phyloP scores from a whole-genome alignment of 2,797 vertebrate species.

The Melanogrammus aeglefinus region DNA sequence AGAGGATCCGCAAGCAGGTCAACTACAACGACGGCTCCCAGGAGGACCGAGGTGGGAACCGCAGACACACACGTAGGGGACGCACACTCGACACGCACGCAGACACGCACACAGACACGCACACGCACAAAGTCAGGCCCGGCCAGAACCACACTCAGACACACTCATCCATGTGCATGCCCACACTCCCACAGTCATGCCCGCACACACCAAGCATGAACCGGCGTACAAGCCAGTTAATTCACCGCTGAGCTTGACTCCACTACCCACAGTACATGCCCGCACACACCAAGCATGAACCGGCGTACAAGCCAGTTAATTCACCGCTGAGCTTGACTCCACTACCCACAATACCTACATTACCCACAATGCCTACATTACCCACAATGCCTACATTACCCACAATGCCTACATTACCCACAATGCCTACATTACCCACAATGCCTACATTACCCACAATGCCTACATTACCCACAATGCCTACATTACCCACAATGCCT shows the following conservation, averaged over 20 bases:
- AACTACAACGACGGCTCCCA: conserved; percentile 99
- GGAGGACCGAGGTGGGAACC: conserved; percentile 87
- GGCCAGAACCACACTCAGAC: too few species aligned
- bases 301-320: background rate
- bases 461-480: too few species aligned
- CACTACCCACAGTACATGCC: conserved; percentile 7
- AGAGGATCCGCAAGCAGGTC: conserved; percentile 97
- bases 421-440: too few species aligned
- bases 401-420: too few species aligned
- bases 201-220: background rate
- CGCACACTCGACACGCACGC: too few species aligned
- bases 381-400: too few species aligned
- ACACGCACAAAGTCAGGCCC: too few species aligned
- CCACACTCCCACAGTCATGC: background rate
- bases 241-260: background rate
- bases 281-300: background rate
- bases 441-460: too few species aligned
- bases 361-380: too few species aligned
- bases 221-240: background rate
- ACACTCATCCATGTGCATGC: background rate
- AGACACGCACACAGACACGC: too few species aligned
- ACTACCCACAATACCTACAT: conserved; percentile 11
- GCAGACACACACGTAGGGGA: too few species aligned
- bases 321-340: background rate
- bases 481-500: too few species aligned